phyloP scores from a whole-genome alignment of 2,888 invertebrate genomes.

The Ornithoptera priamus region DNA sequence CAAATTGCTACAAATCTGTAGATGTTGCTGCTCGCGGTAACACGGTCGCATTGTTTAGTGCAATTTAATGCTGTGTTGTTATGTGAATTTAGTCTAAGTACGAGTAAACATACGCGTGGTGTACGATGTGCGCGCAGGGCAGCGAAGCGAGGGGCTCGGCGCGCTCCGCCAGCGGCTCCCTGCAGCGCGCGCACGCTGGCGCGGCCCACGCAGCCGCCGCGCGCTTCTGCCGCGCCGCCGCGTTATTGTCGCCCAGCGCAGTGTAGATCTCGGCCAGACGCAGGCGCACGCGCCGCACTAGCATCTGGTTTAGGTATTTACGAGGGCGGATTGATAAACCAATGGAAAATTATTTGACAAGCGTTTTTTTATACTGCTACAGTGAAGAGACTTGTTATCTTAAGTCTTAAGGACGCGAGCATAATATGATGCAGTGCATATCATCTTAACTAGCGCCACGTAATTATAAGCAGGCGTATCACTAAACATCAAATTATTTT shows the following conservation, averaged over 20 bases:
- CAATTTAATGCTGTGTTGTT: too few relatives aligned
- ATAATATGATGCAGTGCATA: too few relatives aligned
- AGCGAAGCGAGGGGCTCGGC: constrained; percentile 84
- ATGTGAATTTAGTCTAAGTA: not conserved
- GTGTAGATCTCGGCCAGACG: constrained; percentile 90
- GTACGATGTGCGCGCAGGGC: constrained; percentile 93
- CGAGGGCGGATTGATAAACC: too few relatives aligned
- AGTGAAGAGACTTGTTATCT: too few relatives aligned
- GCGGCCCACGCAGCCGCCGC: constrained; percentile 85
- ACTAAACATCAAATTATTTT: too few relatives aligned
- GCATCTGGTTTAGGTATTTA: constrained; percentile 73
- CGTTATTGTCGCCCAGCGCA: constrained; percentile 89
- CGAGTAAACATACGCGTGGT: constrained; percentile 83
- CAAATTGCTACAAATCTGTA: too few relatives aligned
- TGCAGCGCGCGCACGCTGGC: constrained; percentile 90
- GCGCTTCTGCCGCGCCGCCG: constrained; percentile 86
- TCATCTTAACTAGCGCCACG: too few relatives aligned
- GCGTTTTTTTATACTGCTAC: too few relatives aligned
- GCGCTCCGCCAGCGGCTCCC: constrained; percentile 83
- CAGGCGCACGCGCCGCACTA: constrained; percentile 88
- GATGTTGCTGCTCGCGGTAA: too few relatives aligned
- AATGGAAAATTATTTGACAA: too few relatives aligned
- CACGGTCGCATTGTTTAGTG: not conserved
- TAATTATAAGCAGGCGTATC: too few relatives aligned
- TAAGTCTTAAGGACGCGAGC: too few relatives aligned